These are phyloP conservation scores for Chionis minor DNA, from an alignment of 2,113 vertebrate genomes.

Conservation along the genomic window DNA sequence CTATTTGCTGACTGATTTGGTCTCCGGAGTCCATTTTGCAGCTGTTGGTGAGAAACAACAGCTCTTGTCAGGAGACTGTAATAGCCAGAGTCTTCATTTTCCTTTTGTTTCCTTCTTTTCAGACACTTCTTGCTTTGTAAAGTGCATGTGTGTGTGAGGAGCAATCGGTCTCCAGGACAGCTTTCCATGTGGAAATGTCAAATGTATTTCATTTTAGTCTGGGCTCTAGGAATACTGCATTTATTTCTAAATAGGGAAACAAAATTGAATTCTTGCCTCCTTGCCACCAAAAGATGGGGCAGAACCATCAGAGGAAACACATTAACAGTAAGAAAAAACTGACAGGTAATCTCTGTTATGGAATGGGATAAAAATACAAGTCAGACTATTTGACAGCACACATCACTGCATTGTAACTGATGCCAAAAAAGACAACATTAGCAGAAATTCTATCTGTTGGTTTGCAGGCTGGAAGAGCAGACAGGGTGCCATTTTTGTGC, in stretches of 20 bases:
- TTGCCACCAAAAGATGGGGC: neutral
- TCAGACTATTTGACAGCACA: neutral
- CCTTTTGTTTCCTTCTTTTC: neutral
- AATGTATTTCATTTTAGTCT: neutral
- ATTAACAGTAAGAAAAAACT: neutral
- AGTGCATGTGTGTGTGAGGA: neutral
- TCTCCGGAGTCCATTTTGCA: neutral
- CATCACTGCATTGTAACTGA: neutral
- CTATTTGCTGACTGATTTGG: neutral
- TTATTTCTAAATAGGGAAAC: neutral
- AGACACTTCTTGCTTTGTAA: neutral
- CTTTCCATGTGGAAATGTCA: neutral
- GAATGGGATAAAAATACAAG: neutral
- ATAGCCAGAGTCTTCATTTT: neutral
- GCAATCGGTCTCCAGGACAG: neutral
- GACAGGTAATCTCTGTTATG: neutral
- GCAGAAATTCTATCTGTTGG: neutral
- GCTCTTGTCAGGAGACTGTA: neutral
- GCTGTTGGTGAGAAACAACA: neutral
- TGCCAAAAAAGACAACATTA: neutral
- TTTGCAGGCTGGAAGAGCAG: neutral
- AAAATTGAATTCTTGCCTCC: neutral
- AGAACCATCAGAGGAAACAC: neutral
- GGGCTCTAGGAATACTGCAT: neutral
- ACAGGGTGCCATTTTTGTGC: neutral